Evolutionary conservation across 2,888 invertebrate species (phyloP), one percentile per base, ranked within the genome.

Genomic region (Drosophila fungiperda): DNA sequence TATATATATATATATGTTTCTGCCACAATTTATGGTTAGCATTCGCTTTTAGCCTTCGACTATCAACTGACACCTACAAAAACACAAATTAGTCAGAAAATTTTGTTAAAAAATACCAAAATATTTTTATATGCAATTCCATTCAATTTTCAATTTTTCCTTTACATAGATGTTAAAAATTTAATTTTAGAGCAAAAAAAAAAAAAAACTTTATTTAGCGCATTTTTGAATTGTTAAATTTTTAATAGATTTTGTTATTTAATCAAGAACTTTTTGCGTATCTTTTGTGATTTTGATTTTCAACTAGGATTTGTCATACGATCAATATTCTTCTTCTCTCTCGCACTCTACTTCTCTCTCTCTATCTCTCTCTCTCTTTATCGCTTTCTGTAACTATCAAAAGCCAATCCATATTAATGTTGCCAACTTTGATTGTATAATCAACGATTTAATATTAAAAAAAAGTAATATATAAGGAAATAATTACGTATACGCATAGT

Each of bases 401-500:
- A 45, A n/a, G 7, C 5, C 33, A 8, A 26, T 32, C 48, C 23
- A 26, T 15, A 36, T 7, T n/a, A 33, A 7, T 32, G 38, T 29
- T 35, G 15, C 63, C 52, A 66, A 53, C 36, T 33, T 29, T 7
- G 36, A 66, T 66, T 66, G n/a, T 33, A 38, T 55, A 50, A 68
- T 70, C 68, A 61, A 36, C 15, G 17, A 42, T 38, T 55, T 55
- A 6, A 49, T 40, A 54, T 20, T 29, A 36, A 49, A n/a, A n/a
- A 49, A 6, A 33, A 35, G 2, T 26, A 26, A 29, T 29, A 29
- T 29, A 29, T 29, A 35, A 35, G 8, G 23, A 7, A 45, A 45
- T 38, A 58, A 67, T 75, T 61, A 57, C 74, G 78, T 74, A 78
- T 78, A 78, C 70, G 74, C 8, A 45, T 23, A 45, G 4, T 45